These are phyloP conservation scores for Catharus fuscescens DNA, from an alignment of 2,113 vertebrate species.

Conservation along the genomic window DNA sequence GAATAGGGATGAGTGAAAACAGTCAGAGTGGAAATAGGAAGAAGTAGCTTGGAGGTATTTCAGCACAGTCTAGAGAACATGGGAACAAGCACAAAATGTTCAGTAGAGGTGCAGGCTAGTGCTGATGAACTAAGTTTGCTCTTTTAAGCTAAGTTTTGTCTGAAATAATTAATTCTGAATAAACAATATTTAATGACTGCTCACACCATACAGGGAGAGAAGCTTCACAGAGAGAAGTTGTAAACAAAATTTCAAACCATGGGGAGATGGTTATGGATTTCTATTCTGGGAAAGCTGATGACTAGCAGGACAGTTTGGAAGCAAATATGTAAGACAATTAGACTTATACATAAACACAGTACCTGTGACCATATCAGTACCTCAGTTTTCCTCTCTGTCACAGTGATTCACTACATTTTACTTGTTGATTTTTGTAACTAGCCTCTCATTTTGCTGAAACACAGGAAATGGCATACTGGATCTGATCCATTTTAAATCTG, in stretches of 20 bases:
- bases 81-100: neutral
- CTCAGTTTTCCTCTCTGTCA: neutral
- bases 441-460: neutral
- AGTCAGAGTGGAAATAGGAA: neutral
- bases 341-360: neutral
- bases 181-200: neutral
- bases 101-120: neutral
- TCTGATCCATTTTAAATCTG: neutral
- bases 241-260: neutral
- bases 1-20: neutral
- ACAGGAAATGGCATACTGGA: neutral
- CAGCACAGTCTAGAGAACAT: neutral
- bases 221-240: neutral
- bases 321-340: neutral
- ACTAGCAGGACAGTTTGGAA: neutral
- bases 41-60: neutral
- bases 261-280: neutral
- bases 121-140: neutral
- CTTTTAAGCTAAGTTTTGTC: neutral
- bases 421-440: neutral
- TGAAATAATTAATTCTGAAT: neutral
- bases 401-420: neutral
- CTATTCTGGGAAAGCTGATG: neutral
- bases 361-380: neutral
- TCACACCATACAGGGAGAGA: neutral